Evolutionary conservation across 2,113 vertebrate genomes (phyloP), one percentile per base, ranked within the genome.

Genomic region (Catharus fuscescens): DNA sequence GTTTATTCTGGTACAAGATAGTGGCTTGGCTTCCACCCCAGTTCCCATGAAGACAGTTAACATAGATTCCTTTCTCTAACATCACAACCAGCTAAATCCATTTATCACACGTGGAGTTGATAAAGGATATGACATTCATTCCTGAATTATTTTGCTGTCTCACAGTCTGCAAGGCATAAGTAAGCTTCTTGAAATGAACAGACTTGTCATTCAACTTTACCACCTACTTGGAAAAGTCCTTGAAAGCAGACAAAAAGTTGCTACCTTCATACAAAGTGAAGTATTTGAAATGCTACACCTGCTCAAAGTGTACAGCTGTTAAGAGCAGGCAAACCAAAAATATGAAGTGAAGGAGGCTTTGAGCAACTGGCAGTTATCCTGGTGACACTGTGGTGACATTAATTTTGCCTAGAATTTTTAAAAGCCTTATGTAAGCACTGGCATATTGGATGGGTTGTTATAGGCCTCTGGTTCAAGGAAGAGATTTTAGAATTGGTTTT

Each of bases 1-100:
- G 66, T 80, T 92, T 82, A 42, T 90, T 90, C 66, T 80, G 59
- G 71, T 93, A 93, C 59, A 88, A 96, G 70, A 94, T 57, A 86
- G 54, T 4, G 10, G 79, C 79, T 93, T 93, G 90, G 92, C 93
- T 92, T 82, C 21, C 54, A 94, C 34, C 20, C 78, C 45, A 80
- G 81, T 79, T 94, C 71, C 53, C 71, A 76, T 32, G 45, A 85
- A 88, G 28, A 76, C 0, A 79, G 26, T 74, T 84, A 84, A 84
- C 44, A 15, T 24, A 61, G 44, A 87, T 60, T 85, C 38, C 56
- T 60, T 92, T 54, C 89, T 78, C 47, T 50, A 79, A 57, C 14
- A 84, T 24, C 19, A 77, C 48, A 86, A 34, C 53, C 67, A 76
- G 45, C 31, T 48, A 77, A 83, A 92, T 20, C 62, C 28, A 57